These are phyloP conservation scores for Arctocebus calabarensis DNA, from an alignment of 2,797 vertebrate species.

Conservation along the genomic window DNA sequence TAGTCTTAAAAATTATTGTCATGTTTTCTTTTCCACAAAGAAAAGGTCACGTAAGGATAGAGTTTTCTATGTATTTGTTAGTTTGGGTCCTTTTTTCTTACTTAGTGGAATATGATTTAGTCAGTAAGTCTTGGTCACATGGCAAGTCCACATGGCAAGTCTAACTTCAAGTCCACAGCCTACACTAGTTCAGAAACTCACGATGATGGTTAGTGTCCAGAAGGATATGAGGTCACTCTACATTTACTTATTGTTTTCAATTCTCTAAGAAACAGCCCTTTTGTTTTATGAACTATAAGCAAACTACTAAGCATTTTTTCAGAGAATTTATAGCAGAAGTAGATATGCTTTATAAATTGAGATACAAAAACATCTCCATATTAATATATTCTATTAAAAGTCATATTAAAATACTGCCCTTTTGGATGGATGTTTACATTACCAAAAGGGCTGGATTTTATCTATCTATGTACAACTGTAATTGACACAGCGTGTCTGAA, in stretches of 20 bases:
- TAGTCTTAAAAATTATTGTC: not conserved
- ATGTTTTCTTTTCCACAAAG: not conserved
- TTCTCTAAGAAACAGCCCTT: not conserved
- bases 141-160: no score
- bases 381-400: not conserved
- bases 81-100: not conserved
- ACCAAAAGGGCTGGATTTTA: not conserved
- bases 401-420: not conserved
- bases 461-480: not conserved
- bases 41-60: not conserved
- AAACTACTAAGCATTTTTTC: not conserved
- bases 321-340: constrained; percentile 12
- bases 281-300: not conserved
- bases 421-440: not conserved
- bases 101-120: not conserved
- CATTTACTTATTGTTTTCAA: constrained; percentile 6
- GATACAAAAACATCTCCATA: not conserved
- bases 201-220: not conserved
- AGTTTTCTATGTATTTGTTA: not conserved
- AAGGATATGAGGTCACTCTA: constrained; percentile 26
- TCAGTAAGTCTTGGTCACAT: not conserved
- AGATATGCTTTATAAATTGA: not conserved
- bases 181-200: not conserved
- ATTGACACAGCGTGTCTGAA: not conserved
- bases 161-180: not conserved